Percentiles rank a stretch among this genome's conserved stretches.
phyloP scores from a whole-genome alignment of 2,797 vertebrate species.

The Sebastolobus altivelis region DNA sequence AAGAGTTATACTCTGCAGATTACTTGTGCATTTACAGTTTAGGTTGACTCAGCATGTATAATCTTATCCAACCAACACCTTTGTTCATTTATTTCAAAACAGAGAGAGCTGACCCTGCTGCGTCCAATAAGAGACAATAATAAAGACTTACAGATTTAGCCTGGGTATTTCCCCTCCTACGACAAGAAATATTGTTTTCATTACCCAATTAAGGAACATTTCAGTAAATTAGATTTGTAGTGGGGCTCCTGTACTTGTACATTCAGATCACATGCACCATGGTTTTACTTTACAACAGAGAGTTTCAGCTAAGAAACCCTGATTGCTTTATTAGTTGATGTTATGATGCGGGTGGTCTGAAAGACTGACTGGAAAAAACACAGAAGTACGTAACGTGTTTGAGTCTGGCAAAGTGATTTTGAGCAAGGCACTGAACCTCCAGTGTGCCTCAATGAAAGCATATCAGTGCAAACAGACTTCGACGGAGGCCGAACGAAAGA shows the following conservation, averaged over 20 bases:
- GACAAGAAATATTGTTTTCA: slow-evolving; percentile 28
- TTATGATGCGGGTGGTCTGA: background rate
- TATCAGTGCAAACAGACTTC: background rate
- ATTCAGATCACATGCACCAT: slow-evolving; percentile 18
- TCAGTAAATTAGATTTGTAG: slow-evolving; percentile 36
- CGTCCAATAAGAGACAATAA: slow-evolving; percentile 6
- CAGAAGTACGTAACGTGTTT: background rate
- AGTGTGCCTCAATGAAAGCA: background rate
- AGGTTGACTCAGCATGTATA: background rate
- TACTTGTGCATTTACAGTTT: background rate
- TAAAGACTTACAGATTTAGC: background rate
- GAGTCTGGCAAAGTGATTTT: background rate
- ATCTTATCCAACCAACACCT: background rate
- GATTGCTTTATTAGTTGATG: slow-evolving; percentile 28
- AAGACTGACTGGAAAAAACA: too few species aligned
- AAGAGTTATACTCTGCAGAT: background rate
- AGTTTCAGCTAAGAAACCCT: slow-evolving; percentile 8
- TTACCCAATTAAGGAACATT: slow-evolving; percentile 36
- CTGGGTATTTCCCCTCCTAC: slow-evolving; percentile 25
- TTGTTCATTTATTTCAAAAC: background rate
- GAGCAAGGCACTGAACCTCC: background rate
- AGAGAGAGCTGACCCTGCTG: slow-evolving; percentile 6
- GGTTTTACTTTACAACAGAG: background rate
- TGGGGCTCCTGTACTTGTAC: background rate
- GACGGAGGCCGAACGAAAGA: background rate